Evolutionary conservation across 2,113 vertebrate genomes (phyloP).

Genomic region (Cynocephalus volans): DNA sequence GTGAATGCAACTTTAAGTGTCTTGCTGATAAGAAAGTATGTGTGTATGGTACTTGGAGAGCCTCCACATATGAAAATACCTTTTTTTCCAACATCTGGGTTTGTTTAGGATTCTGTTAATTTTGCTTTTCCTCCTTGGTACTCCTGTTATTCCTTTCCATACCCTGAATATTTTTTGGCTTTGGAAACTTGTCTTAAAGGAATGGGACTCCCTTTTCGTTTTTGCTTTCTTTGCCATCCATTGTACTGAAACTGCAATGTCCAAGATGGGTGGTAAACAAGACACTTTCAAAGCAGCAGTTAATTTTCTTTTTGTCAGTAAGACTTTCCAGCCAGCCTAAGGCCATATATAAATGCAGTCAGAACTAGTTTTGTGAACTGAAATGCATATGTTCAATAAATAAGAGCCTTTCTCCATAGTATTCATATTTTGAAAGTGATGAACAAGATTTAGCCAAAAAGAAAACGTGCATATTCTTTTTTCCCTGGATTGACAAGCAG

Average conservation of each 20-base stretch:
- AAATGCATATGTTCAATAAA: neutral
- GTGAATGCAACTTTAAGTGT: neutral
- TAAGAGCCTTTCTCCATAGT: neutral
- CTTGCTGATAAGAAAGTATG: neutral
- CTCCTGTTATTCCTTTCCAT: neutral
- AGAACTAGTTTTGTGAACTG: slow-evolving; percentile 30
- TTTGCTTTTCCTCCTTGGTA: neutral
- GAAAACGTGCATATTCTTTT: neutral
- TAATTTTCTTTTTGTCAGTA: neutral
- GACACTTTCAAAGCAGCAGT: neutral
- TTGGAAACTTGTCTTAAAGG: neutral
- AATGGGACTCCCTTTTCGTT: neutral
- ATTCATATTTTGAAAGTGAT: slow-evolving; percentile 36
- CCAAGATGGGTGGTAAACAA: neutral
- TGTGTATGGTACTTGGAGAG: neutral
- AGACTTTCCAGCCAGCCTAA: neutral
- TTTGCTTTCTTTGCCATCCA: neutral
- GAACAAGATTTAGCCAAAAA: slow-evolving; percentile 6
- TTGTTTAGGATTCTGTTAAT: neutral
- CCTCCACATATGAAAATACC: neutral
- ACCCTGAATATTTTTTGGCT: neutral
- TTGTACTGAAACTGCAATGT: neutral
- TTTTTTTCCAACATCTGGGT: neutral
- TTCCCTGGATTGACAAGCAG: neutral
- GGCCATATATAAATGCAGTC: slow-evolving; percentile 1